phyloP scores from a whole-genome alignment of 2,797 vertebrate genomes.

The Coluber constrictor region DNA sequence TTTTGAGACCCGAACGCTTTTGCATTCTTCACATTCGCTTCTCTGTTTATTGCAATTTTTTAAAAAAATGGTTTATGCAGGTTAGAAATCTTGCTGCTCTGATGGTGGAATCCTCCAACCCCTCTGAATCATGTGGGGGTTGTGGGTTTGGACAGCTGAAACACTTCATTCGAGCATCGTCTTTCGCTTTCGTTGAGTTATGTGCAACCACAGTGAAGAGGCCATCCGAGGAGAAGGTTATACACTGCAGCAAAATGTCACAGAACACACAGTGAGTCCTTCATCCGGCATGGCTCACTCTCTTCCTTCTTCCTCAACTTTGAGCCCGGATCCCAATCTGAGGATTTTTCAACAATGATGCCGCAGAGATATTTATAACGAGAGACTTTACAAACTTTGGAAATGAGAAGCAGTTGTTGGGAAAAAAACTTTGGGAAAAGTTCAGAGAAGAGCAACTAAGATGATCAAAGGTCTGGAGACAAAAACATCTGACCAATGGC shows the following conservation, averaged over 20 bases:
- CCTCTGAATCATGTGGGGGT: neutral
- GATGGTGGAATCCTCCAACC: neutral
- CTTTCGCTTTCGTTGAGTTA: neutral
- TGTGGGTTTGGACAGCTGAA: neutral
- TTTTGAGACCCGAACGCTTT: neutral
- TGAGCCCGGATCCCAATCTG: too few species aligned
- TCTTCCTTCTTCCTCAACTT: too few species aligned
- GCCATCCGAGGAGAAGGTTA: neutral
- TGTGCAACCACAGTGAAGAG: neutral
- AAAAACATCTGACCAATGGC: too few species aligned
- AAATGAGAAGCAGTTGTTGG: too few species aligned
- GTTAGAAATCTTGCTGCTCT: neutral
- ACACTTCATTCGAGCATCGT: neutral
- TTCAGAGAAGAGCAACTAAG: too few species aligned
- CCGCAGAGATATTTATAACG: too few species aligned
- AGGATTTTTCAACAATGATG: too few species aligned
- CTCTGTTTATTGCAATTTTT: neutral
- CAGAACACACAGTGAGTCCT: neutral
- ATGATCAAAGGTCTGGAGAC: too few species aligned
- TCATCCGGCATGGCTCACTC: neutral
- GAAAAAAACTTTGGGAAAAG: too few species aligned
- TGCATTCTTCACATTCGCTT: neutral
- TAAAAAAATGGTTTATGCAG: neutral
- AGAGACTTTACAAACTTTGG: too few species aligned
- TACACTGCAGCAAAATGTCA: neutral